phyloP scores from a whole-genome alignment of 1,140 invertebrate genomes.

The Drosophila kanapiae region DNA sequence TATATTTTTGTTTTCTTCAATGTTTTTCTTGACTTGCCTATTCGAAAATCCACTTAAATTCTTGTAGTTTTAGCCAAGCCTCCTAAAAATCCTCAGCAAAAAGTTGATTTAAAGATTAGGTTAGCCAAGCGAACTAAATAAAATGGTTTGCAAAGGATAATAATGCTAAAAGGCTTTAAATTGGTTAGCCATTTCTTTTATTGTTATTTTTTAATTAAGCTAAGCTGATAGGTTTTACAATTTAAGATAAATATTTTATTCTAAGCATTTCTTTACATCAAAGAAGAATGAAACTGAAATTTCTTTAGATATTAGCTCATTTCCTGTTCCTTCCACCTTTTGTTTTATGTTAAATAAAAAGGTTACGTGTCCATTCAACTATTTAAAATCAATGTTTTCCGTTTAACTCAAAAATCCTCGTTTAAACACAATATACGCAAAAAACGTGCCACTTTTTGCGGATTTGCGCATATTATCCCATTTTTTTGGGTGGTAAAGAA shows the following conservation, averaged over 20 bases:
- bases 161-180: not conserved
- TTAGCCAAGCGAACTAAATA: not conserved
- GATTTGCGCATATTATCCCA: slow-evolving; percentile 2
- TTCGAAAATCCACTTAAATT: not conserved
- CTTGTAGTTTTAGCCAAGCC: not conserved
- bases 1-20: not conserved
- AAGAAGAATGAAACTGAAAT: not conserved
- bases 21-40: not conserved
- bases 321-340: not conserved
- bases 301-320: slow-evolving; percentile 2
- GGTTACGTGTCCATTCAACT: slow-evolving; percentile 2
- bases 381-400: slow-evolving; percentile 13
- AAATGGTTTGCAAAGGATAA: not conserved
- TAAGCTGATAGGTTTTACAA: not conserved
- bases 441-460: slow-evolving; percentile 20
- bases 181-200: not conserved
- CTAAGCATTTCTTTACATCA: not conserved
- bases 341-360: slow-evolving; percentile 1
- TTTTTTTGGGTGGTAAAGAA: not conserved
- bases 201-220: slow-evolving; percentile 3
- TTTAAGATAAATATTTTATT: slow-evolving; percentile 4
- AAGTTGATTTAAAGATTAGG: not conserved
- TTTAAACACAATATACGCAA: slow-evolving; percentile 27
- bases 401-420: slow-evolving; percentile 15
- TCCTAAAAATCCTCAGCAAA: not conserved